Evolutionary conservation across 1,140 invertebrate species (phyloP).

Genomic region (Protaetia brevitarsis): DNA sequence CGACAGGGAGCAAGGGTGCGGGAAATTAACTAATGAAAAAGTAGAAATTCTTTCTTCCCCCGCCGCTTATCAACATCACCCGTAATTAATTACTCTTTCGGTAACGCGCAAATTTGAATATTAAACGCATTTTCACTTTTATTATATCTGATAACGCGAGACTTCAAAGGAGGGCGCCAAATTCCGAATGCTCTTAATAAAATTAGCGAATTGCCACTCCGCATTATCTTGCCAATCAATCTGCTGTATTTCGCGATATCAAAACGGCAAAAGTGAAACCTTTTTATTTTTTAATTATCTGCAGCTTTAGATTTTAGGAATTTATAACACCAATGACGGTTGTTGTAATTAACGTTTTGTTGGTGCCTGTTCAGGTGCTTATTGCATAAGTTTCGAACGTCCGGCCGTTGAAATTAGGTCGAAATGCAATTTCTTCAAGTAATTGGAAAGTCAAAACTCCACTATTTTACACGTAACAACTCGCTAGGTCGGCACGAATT

Average conservation of each 20-base stretch:
- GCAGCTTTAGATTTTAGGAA: too few relatives aligned
- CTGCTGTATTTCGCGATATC: too few relatives aligned
- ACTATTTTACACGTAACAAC: constrained; percentile 34
- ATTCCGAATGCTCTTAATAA: background rate
- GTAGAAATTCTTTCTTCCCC: background rate
- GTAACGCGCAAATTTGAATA: background rate
- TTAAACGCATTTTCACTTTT: background rate
- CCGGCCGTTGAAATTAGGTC: background rate
- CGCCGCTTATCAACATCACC: background rate
- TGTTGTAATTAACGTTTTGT: too few relatives aligned
- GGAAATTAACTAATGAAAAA: constrained; percentile 24
- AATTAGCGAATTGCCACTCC: too few relatives aligned
- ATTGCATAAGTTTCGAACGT: background rate
- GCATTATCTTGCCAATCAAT: too few relatives aligned
- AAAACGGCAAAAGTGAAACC: too few relatives aligned
- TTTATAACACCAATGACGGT: too few relatives aligned
- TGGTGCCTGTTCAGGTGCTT: too few relatives aligned
- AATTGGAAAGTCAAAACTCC: constrained; percentile 35
- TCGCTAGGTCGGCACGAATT: constrained; percentile 27
- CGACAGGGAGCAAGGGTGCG: background rate
- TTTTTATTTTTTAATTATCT: too few relatives aligned
- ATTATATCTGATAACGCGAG: background rate
- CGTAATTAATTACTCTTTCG: background rate
- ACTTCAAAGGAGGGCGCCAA: background rate
- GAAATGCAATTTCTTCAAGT: constrained; percentile 35